Evolutionary conservation across 2,888 invertebrate genomes (phyloP), one percentile per base, ranked within the genome.

Genomic region (Caenorhabditis becei): DNA sequence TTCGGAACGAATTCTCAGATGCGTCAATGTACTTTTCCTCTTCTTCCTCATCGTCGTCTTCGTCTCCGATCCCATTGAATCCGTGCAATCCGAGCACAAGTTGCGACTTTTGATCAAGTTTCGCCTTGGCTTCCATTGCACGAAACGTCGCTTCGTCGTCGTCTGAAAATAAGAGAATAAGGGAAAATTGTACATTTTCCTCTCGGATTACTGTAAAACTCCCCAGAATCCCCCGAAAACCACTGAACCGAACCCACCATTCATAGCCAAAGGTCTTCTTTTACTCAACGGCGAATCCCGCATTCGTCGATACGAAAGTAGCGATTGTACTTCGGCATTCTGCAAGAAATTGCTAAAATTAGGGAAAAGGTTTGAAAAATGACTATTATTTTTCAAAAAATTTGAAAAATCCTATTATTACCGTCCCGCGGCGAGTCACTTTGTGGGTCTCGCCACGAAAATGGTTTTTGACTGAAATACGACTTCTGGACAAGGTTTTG

Each of bases 21-120:
- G 62, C 54, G 35, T 80, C 69, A 8, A 69, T 67, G 1, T 51
- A 54, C 20, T 69, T 53, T 18, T 69, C 67, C 23, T 72, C 54
- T 20, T 67, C 74, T 14, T 79, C 77, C 1, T 79, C 62, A 20
- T 83, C 83, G 11, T 71, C 77, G 18, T 80, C 78, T 32, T 63
- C 53, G 41, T 80, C 79, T 20, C 59, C 74, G 0, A 63, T 20
- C 8, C 49, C 77, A 7, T 35, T 47, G 35, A 82, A 61, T 37
- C 83, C 85, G 23, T 85, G 83, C n/a, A 85, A 44, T 23, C 85
- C 85, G 20, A 85, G 80, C 28, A 85, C 83, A 0, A 85, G 32
- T 56, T 83, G 82, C 0, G 83, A 77, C 32, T 85, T 83, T 49
- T 82, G 82, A 41, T 85, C 83, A 23, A 85, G 71, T 58, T 81